phyloP scores from a whole-genome alignment of 2,113 vertebrate genomes.

The Phoxinus phoxinus region DNA sequence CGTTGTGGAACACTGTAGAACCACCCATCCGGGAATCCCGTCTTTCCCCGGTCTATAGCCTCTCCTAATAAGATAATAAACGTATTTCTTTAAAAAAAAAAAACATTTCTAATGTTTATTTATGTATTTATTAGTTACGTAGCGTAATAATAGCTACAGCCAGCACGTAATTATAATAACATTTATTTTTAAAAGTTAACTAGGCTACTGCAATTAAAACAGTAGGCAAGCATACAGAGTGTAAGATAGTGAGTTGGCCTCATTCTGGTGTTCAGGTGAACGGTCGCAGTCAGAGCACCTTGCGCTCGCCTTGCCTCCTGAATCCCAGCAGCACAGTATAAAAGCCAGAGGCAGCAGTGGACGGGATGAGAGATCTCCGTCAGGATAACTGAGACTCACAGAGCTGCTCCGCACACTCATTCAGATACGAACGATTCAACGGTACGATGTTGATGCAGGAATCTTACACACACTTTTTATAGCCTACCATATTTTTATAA shows the following conservation, averaged over 20 bases:
- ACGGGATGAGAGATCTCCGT: conserved; percentile 34
- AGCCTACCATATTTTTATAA: neutral
- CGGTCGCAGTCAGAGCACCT: conserved; percentile 44
- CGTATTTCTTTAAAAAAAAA: neutral
- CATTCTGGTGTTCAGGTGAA: conserved; percentile 51
- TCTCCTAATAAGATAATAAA: neutral
- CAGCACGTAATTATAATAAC: too few relatives aligned
- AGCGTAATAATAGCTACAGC: neutral
- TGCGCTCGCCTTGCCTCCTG: conserved; percentile 31
- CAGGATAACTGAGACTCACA: conserved; percentile 9
- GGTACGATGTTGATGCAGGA: conserved; percentile 16
- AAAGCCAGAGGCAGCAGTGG: conserved; percentile 42
- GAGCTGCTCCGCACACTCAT: conserved; percentile 8
- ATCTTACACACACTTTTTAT: neutral
- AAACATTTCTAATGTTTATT: neutral
- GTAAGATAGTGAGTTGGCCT: neutral
- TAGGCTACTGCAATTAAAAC: neutral
- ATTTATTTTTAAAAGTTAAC: too few relatives aligned
- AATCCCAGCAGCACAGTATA: conserved; percentile 38
- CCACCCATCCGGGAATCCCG: too few relatives aligned
- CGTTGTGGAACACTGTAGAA: too few relatives aligned
- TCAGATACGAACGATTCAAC: neutral
- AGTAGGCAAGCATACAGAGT: neutral
- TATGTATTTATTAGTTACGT: neutral
- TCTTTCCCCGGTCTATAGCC: neutral